A percentile compares a stretch with the other conserved stretches of the same genome.
Evolutionary conservation across 2,797 vertebrate species (phyloP).

Genomic region (Enteromius radiatus): DNA sequence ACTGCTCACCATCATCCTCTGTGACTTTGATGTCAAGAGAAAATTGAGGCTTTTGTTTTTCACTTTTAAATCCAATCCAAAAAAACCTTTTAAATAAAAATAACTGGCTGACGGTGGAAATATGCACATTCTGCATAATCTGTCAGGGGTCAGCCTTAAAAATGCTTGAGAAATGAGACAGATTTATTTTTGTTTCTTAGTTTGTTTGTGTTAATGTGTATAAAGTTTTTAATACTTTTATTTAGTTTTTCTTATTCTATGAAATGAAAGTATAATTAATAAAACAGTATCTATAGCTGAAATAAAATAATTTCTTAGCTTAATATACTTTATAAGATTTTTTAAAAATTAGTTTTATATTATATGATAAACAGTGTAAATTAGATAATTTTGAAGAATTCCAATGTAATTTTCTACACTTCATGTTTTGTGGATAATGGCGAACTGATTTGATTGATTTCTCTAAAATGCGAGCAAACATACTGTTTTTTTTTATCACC

Average conservation of each 20-base stretch:
- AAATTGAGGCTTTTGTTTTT: background rate
- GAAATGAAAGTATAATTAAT: background rate
- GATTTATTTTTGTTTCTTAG: too few relatives aligned
- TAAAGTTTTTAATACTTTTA: background rate
- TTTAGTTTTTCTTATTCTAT: background rate
- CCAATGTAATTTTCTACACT: background rate
- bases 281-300: background rate
- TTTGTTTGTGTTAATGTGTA: too few relatives aligned
- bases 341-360: too few relatives aligned
- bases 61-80: background rate
- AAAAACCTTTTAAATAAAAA: too few relatives aligned
- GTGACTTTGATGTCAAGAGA: background rate
- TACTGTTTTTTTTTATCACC: background rate
- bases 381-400: background rate
- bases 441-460: background rate
- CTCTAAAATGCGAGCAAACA: background rate
- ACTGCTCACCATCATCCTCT: background rate
- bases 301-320: background rate
- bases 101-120: background rate
- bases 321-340: background rate
- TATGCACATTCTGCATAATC: background rate
- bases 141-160: background rate
- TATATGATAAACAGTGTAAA: background rate
- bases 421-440: background rate
- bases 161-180: background rate